A percentile compares a stretch with the other conserved stretches of the same genome.
Conservation (phyloP, 2,797 vertebrate genomes). For the Chaetophractus vellerosus region DNA sequence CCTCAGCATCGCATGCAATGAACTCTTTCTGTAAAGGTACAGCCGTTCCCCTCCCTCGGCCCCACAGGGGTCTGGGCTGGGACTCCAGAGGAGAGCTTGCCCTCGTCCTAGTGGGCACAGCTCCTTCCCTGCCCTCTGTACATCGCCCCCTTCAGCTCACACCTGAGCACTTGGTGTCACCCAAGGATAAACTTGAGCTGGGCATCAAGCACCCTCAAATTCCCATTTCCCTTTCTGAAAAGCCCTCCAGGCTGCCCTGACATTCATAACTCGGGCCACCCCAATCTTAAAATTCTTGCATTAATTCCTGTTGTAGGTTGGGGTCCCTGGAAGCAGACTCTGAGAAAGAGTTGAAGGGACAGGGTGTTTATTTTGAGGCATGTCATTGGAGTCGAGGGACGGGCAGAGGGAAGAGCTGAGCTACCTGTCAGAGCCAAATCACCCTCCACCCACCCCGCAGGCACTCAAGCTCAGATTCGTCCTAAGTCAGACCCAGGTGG, state of each 20-base stretch:
- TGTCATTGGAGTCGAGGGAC: fast-evolving
- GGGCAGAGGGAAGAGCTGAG: too few species aligned
- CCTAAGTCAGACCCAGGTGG: too few species aligned
- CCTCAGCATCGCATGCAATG: neutral
- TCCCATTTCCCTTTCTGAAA: too few species aligned
- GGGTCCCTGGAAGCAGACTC: neutral
- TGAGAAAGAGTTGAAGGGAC: too few species aligned
- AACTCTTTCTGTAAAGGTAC: neutral
- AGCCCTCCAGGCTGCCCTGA: neutral
- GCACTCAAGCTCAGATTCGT: fast-evolving
- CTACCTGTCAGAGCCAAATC: fast-evolving
- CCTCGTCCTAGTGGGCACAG: neutral
- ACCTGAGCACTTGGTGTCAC: neutral
- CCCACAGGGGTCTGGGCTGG: too few species aligned
- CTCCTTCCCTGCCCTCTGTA: fast-evolving
- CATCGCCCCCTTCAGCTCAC: neutral
- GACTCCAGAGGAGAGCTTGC: fast-evolving
- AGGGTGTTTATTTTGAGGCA: neutral
- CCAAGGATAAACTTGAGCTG: too few species aligned
- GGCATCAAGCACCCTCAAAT: neutral
- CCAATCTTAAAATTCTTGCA: neutral
- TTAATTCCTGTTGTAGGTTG: neutral
- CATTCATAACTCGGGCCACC: too few species aligned
- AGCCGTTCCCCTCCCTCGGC: neutral
- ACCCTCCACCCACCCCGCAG: fast-evolving